These are phyloP conservation scores for Synchiropus splendidus DNA, from an alignment of 2,113 vertebrate species.

Conservation along the genomic window DNA sequence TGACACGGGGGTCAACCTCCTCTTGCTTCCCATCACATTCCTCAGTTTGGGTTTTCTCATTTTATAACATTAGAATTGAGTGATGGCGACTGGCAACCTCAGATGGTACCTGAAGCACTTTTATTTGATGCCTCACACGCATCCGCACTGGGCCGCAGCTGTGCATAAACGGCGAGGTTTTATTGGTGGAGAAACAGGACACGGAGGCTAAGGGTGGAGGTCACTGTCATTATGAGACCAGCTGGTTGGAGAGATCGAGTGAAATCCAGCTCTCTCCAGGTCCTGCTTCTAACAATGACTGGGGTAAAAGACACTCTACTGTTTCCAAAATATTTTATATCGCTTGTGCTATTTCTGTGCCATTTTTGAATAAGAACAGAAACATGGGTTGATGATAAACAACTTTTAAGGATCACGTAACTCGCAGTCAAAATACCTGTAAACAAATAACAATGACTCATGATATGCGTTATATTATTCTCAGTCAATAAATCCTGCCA, in stretches of 20 bases:
- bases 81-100: conserved; percentile 5
- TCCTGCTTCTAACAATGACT: too few species aligned
- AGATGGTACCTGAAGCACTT: conserved; percentile 4
- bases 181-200: conserved; percentile 27
- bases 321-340: too few species aligned
- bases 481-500: too few species aligned
- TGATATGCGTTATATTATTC: too few species aligned
- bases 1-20: conserved; percentile 22
- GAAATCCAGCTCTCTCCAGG: too few species aligned
- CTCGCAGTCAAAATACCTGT: too few species aligned
- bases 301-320: too few species aligned
- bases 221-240: conserved; percentile 43
- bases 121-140: conserved; percentile 1
- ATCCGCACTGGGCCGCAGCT: neutral
- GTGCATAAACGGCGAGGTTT: conserved; percentile 14
- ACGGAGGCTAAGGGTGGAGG: conserved; percentile 26
- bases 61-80: conserved; percentile 23
- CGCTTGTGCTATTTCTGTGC: too few species aligned
- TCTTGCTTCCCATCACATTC: conserved; percentile 31
- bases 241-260: conserved; percentile 22
- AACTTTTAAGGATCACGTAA: too few species aligned
- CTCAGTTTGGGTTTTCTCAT: conserved; percentile 20
- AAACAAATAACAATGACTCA: too few species aligned
- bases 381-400: too few species aligned
- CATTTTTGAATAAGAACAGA: too few species aligned